Evolutionary conservation across 2,888 invertebrate species (phyloP), one percentile per base, ranked within the genome.

Genomic region (Poecilus cupreus): DNA sequence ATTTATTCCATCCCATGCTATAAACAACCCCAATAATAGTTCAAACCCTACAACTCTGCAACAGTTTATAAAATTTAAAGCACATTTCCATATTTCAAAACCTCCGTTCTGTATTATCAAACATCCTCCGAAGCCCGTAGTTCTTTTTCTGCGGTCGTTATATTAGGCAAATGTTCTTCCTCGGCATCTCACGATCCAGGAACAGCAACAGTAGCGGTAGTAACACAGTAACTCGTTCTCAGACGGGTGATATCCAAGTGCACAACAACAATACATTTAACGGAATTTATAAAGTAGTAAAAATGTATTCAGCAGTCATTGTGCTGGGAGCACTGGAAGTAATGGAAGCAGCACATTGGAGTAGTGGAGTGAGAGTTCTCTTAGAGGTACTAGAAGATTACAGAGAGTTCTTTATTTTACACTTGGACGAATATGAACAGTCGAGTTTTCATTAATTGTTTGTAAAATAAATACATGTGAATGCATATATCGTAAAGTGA

Each of bases 221-320:
- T 32, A 32, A 32, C 32, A 10, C 46, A 46, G 51, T 51, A 51
- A 51, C 51, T 51, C 51, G 51, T 51, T 51, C 64, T 24, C 32
- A 37, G 22, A 20, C 26, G 4, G 13, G 46, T 22, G 43, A 72
- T 22, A 43, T 18, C 20, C 60, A 22, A 20, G 60, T 72, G 46
- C 43, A 72, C 46, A 46, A 72, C 70, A 74, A 74, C 49, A 74
- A 74, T 74, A 74, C 49, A 51, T 74, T 74, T 74, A 43, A 74
- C 49, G 74, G 74, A 74, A 74, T 46, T 74, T 74, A 74, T 74
- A 74, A 46, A 74, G 74, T 51, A 26, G 51, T 51, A 74, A 51
- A 49, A 51, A 51, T 51, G 74, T 51, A 32, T 32, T 46, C 49
- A 64, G 26, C 24, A 60, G 5, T 32, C 32, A 32, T 6, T 6